Base-by-base conservation (phyloP, 2,113 vertebrate species). In the Ceyx cyanopectus region DNA sequence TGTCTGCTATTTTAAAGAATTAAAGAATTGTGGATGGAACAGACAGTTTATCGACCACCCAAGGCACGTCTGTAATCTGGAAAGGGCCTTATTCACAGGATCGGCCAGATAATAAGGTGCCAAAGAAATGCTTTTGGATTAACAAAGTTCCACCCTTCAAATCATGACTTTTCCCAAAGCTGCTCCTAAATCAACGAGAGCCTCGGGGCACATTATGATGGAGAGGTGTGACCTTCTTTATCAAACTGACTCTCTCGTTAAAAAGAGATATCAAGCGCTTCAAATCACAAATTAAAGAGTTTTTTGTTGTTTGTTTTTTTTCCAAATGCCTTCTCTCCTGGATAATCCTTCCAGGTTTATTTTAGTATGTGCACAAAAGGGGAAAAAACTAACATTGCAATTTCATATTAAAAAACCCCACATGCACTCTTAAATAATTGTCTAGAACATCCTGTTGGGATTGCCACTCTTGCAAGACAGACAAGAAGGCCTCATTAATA, bases 401-500 rank as follows among this genome's bases (percentile, higher is more conserved):
- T 95, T 95, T 95, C 11, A 6, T 85, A 62, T 89, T 53, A 90
- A 70, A 91, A 89, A 94, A 95, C 73, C 92, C 73, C 92, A 96
- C 69, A 70, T 87, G 74, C 74, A 56, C 70, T 87, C 86, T 91
- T 97, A 95, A 97, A 97, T 97, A 97, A 97, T 97, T 97, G 51
- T 96, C 87, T 76, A 94, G 82, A 94, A 93, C 91, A 95, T 93
- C 94, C 95, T 95, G 83, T 94, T 94, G 96, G 92, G 93, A 96
- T 87, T 95, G 85, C 66, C 75, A 56, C 45, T 94, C 74, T 79
- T 60, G 46, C 81, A 96, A 92, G 82, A 89, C 17, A 81, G 72
- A 43, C 54, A 85, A 95, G 89, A 87, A 96, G 74, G 58, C 79
- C 89, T 89, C 62, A 68, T 91, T 88, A 86, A 68, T 69, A 74